Evolutionary conservation across 2,113 vertebrate genomes (phyloP).

Genomic region (Echinops telfairi): DNA sequence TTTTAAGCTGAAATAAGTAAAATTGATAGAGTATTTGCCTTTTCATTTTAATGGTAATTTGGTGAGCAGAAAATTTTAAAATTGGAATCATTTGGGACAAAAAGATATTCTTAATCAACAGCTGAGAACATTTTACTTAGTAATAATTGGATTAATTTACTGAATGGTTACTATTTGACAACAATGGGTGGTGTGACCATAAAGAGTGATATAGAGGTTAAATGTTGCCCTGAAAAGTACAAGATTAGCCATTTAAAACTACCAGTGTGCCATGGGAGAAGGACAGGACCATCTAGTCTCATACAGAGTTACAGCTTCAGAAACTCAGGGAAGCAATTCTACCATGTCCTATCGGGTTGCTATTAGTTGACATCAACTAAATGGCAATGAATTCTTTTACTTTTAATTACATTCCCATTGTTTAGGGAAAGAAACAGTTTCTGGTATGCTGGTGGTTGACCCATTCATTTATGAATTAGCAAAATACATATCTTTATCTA

Average conservation of each 20-base stretch:
- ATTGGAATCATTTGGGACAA: not conserved
- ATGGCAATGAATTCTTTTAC: too few species aligned
- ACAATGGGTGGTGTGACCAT: too few species aligned
- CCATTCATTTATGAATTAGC: not conserved
- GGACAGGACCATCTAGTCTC: too few species aligned
- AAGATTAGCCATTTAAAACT: too few species aligned
- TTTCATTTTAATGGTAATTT: not conserved
- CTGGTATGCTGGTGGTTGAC: not conserved
- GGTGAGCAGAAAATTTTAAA: conserved; percentile 12
- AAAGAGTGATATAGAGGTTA: too few species aligned
- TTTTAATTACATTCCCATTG: not conserved
- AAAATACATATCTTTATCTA: not conserved
- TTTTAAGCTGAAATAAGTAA: not conserved
- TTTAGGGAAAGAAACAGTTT: not conserved
- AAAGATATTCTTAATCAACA: not conserved
- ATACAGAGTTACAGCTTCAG: too few species aligned
- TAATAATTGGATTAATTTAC: not conserved
- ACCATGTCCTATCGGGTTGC: too few species aligned
- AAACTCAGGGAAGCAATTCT: too few species aligned
- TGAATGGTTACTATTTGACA: not conserved
- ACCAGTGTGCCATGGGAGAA: too few species aligned
- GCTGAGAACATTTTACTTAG: not conserved
- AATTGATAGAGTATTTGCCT: not conserved
- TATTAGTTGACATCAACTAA: too few species aligned
- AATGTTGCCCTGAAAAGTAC: too few species aligned